Evolutionary conservation across 2,888 invertebrate genomes (phyloP), one percentile per base, ranked within the genome.

Genomic region (Andrena marginata): DNA sequence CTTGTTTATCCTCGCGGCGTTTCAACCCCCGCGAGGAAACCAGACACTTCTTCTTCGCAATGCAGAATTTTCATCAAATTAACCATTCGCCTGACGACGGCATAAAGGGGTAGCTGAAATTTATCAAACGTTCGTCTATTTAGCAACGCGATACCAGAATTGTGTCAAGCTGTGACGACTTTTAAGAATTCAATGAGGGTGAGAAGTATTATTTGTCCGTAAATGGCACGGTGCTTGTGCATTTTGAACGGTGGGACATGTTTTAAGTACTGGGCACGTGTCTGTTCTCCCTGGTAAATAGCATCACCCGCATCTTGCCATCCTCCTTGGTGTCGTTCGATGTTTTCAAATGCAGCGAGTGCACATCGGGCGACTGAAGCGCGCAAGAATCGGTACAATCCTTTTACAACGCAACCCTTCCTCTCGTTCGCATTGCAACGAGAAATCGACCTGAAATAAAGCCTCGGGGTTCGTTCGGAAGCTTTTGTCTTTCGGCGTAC

Each of bases 371-470:
- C 48, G 6, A 26, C 56, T 33, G 54, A 33, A 56, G 67, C 54
- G 67, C 35, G 8, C 10, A n/a, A 54, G 60, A 51, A 77, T 67
- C 29, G 73, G 63, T 62, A 70, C 59, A 62, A 81, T 77, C 77
- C 72, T 77, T 82, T 70, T 77, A 77, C 69, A 42, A 42, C 33
- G 64, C 68, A 20, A 48, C 33, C 35, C 51, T 51, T 49, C 20
- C 10, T 16, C 48, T 29, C 42, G 35, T 33, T 48, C 48, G 48
- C 56, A 31, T 75, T 82, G 65, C 83, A 59, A 71, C 56, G 80
- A 63, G 72, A 69, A 80, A 80, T 80, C 80, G 62, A 76, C 68
- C 67, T 33, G 84, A 73, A 80, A 80, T 73, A 80, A 80, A 59
- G 56, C 74, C 59, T 63, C 35, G 49, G 23, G 51, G 31, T 29